Conservation (phyloP, 2,888 invertebrate genomes). For the Pachycephus smyrnensis region DNA sequence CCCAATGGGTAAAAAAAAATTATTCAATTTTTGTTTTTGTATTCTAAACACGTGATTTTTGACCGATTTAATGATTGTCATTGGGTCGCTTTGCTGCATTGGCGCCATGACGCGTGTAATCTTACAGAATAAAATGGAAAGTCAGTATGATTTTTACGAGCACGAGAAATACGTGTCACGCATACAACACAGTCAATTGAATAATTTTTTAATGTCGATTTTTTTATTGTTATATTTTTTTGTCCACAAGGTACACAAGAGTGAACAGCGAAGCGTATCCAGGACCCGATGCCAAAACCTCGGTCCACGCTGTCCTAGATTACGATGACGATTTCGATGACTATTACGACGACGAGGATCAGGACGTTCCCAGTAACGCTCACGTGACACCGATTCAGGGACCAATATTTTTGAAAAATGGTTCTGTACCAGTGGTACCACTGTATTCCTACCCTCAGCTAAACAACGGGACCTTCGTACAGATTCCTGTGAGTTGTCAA, state of each 20-base stretch:
- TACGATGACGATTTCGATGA: conserved; percentile 73
- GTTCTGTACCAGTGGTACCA: conserved; percentile 88
- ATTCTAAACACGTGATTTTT: background rate
- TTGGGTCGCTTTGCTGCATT: background rate
- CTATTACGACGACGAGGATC: conserved; percentile 72
- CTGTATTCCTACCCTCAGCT: conserved; percentile 86
- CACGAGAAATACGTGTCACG: background rate
- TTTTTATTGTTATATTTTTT: background rate
- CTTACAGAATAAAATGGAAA: background rate
- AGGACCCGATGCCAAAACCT: conserved; percentile 69
- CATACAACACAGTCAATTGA: background rate
- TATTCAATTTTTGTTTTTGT: background rate
- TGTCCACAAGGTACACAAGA: conserved; percentile 55
- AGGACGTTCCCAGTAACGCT: conserved; percentile 65
- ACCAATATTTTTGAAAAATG: conserved; percentile 88
- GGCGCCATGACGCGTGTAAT: background rate
- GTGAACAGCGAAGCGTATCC: conserved; percentile 56
- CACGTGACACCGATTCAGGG: conserved; percentile 88
- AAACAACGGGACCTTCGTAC: conserved; percentile 88
- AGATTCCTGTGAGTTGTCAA: conserved; percentile 84
- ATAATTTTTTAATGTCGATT: background rate
- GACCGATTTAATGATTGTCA: background rate
- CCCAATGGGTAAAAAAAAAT: conserved; percentile 47
- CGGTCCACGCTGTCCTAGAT: conserved; percentile 79
- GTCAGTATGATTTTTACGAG: background rate